Percentiles rank a stretch among this genome's conserved stretches.
These are phyloP conservation scores for Drosophila mimetica DNA, from an alignment of 2,888 invertebrate species.

Conservation along the genomic window DNA sequence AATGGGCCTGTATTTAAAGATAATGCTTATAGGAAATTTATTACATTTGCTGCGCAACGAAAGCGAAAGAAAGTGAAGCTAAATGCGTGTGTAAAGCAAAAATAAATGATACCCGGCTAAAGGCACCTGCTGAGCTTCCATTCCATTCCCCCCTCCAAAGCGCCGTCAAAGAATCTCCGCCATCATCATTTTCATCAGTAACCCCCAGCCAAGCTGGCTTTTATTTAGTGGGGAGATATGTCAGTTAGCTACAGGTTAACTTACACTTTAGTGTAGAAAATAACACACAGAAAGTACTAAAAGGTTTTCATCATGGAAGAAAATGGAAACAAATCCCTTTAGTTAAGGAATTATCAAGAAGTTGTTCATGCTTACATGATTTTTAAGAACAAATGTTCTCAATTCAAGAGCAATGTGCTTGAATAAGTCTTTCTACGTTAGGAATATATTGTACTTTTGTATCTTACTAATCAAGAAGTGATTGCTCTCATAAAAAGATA, in stretches of 20 bases:
- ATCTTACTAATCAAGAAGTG: no score
- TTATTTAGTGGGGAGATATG: constrained; percentile 2
- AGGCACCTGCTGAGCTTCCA: constrained; percentile 36
- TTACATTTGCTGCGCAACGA: constrained; percentile 54
- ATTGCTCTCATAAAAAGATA: no score
- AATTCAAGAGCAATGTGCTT: no score
- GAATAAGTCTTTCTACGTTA: no score
- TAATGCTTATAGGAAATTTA: constrained; percentile 72
- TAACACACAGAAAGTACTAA: no score
- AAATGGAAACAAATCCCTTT: no score
- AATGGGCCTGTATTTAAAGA: constrained; percentile 55
- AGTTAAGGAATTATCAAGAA: no score
- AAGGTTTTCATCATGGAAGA: no score
- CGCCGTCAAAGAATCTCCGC: constrained; percentile 23
- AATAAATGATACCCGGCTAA: constrained; percentile 51
- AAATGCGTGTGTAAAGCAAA: constrained; percentile 67
- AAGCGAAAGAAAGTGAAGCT: constrained; percentile 45
- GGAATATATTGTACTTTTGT: no score
- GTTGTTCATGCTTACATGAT: no score
- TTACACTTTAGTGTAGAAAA: background rate
- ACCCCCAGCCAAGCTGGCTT: background rate
- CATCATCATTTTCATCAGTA: constrained; percentile 40
- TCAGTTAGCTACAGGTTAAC: background rate
- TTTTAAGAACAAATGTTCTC: no score
- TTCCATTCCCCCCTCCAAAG: background rate